These are phyloP conservation scores for Chloroceryle inda DNA, from an alignment of 2,797 vertebrate genomes.

Conservation along the genomic window DNA sequence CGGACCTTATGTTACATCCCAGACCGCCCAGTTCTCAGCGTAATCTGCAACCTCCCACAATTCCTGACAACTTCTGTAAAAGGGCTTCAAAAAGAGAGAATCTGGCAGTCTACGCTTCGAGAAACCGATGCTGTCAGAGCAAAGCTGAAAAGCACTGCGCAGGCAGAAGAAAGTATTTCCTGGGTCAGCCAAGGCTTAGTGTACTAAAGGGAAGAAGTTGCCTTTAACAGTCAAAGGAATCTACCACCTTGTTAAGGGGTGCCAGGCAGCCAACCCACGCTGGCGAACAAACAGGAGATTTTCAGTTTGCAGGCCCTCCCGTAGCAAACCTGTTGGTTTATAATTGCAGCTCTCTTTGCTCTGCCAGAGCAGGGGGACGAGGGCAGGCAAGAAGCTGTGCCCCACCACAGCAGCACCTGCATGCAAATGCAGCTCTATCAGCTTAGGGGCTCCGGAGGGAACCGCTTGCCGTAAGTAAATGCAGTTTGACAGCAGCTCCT, in stretches of 20 bases:
- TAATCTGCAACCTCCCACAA: neutral
- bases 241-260: neutral
- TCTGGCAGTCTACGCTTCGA: neutral
- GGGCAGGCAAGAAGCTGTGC: neutral
- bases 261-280: neutral
- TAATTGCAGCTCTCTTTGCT: neutral
- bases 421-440: conserved; percentile 44
- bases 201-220: neutral
- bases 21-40: neutral
- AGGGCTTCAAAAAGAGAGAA: neutral
- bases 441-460: conserved; percentile 23
- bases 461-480: conserved; percentile 45
- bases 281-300: neutral
- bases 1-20: neutral
- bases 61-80: neutral
- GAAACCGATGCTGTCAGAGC: neutral
- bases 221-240: neutral
- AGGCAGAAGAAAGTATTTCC: neutral
- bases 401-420: conserved; percentile 38
- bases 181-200: neutral
- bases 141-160: neutral
- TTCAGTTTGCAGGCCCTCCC: neutral
- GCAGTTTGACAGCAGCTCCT: conserved; percentile 46
- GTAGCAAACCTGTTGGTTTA: neutral
- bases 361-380: neutral